Evolutionary conservation across 2,797 vertebrate genomes (phyloP).

Genomic region (Tympanoctomys barrerae): DNA sequence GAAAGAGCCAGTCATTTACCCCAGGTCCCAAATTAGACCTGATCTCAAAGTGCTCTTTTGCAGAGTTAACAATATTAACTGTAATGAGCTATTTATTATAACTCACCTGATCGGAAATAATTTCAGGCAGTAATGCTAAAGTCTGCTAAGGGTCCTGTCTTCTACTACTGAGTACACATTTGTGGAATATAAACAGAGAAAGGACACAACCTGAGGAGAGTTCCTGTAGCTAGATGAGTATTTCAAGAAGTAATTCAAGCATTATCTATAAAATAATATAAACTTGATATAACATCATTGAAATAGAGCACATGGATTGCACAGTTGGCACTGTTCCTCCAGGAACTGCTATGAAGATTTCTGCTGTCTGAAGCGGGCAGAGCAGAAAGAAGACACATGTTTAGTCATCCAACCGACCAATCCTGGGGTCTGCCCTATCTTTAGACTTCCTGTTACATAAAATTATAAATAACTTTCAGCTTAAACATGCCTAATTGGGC

Average conservation of each 20-base stretch:
- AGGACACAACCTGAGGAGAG: not conserved
- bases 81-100: not conserved
- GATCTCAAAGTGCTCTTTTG: constrained; percentile 55
- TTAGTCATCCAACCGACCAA: constrained; percentile 70
- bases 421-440: constrained; percentile 56
- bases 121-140: not conserved
- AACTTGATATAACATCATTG: constrained; percentile 15
- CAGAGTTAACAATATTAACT: constrained; percentile 19
- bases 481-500: constrained; percentile 48
- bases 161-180: not conserved
- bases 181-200: not conserved
- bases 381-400: constrained; percentile 54
- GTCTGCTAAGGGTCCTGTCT: not conserved
- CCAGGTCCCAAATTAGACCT: not conserved
- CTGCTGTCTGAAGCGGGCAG: not conserved
- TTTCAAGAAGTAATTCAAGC: not conserved
- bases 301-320: not conserved
- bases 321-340: constrained; percentile 27
- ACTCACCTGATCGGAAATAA: constrained; percentile 41
- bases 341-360: constrained; percentile 31
- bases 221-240: not conserved
- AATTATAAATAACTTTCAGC: constrained; percentile 65
- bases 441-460: constrained; percentile 70
- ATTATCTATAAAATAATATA: not conserved
- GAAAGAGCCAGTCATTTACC: not conserved